Conservation (phyloP, 1,140 invertebrate genomes). For the Atopsyche davidsoni region DNA sequence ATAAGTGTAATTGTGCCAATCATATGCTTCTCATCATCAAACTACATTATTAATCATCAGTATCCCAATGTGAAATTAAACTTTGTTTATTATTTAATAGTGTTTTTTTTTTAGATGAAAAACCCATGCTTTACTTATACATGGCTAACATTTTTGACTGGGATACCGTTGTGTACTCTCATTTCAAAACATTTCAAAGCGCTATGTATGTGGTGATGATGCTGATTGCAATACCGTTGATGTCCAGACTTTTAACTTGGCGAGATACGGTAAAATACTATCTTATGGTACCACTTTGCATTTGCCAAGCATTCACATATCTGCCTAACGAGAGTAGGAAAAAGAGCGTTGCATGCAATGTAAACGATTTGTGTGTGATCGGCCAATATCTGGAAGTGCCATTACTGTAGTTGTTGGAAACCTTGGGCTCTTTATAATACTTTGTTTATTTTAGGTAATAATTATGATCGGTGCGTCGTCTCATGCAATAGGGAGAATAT, state of each 20-base stretch:
- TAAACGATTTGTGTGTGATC: no score
- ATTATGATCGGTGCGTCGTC: slow-evolving; percentile 61
- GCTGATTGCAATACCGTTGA: slow-evolving; percentile 59
- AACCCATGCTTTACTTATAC: slow-evolving; percentile 60
- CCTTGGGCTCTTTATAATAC: no score
- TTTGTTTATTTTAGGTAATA: slow-evolving; percentile 48
- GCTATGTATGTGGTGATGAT: slow-evolving; percentile 58
- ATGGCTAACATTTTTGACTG: slow-evolving; percentile 61
- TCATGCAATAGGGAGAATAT: slow-evolving; percentile 59
- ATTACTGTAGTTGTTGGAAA: no score
- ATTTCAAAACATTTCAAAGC: slow-evolving; percentile 64
- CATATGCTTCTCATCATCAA: no score
- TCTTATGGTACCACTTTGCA: no score
- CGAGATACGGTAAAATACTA: slow-evolving; percentile 59
- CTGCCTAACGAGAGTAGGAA: no score
- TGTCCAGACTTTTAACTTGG: slow-evolving; percentile 59
- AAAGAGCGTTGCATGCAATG: no score
- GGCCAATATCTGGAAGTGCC: neutral
- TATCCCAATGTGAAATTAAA: neutral
- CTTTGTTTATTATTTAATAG: neutral
- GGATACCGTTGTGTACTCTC: slow-evolving; percentile 56
- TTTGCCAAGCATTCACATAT: no score
- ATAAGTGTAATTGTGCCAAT: no score
- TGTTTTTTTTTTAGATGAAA: slow-evolving; percentile 54
- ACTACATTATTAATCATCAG: slow-evolving; percentile 1